Evolutionary conservation across 92 coral and sea anemone genomes (phyloP).

Genomic region (Metridium senile): DNA sequence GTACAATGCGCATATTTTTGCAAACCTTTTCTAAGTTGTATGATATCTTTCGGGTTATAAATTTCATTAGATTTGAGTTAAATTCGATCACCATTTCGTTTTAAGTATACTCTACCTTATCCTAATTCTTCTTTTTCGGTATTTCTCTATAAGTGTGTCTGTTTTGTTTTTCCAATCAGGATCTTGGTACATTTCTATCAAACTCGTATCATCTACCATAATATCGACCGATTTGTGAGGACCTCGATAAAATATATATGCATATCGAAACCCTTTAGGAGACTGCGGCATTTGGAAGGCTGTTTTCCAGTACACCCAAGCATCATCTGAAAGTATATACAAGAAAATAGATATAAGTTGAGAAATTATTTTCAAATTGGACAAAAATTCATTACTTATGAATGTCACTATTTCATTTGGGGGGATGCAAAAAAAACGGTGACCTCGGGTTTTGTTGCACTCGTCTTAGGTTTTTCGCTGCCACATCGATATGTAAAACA

Average conservation of each 20-base stretch:
- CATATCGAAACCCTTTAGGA: slow-evolving; percentile 56
- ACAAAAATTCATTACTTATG: too few relatives aligned
- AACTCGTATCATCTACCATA: slow-evolving; percentile 56
- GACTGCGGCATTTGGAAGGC: slow-evolving; percentile 75
- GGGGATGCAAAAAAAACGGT: too few relatives aligned
- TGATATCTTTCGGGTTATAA: too few relatives aligned
- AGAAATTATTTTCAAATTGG: neutral
- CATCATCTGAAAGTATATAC: slow-evolving; percentile 50
- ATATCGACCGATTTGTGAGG: slow-evolving; percentile 70
- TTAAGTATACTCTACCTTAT: slow-evolving; percentile 70
- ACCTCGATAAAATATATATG: slow-evolving; percentile 76
- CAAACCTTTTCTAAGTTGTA: too few relatives aligned
- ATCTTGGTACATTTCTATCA: slow-evolving; percentile 59
- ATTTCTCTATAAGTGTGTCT: slow-evolving; percentile 59
- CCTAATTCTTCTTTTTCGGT: slow-evolving; percentile 60
- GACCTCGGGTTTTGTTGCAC: too few relatives aligned
- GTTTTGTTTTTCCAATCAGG: slow-evolving; percentile 63
- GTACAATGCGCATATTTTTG: too few relatives aligned
- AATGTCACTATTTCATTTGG: too few relatives aligned
- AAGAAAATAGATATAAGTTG: neutral
- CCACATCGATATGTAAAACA: too few relatives aligned
- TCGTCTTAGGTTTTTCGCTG: too few relatives aligned
- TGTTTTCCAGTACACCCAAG: slow-evolving; percentile 83
- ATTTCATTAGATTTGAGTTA: too few relatives aligned
- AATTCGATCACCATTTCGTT: too few relatives aligned